Percentiles rank a stretch among this genome's conserved stretches.
Conservation (phyloP, 2,888 invertebrate genomes). For the Andrena bicolor region DNA sequence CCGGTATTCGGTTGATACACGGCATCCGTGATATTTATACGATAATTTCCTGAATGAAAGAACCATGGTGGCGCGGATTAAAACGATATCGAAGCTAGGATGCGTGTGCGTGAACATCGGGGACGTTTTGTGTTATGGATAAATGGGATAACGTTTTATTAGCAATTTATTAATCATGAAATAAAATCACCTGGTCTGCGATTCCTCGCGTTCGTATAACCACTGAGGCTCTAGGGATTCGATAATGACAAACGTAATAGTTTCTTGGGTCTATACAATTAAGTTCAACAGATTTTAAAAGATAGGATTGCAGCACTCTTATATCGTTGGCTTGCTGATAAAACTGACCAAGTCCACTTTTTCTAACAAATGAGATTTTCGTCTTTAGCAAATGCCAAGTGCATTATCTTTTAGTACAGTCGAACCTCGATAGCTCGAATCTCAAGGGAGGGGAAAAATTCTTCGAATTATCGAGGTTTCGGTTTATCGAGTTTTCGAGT, state of each 20-base stretch:
- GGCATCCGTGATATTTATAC: constrained; percentile 25
- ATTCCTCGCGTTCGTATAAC: neutral
- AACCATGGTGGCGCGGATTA: constrained; percentile 3
- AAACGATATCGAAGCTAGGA: neutral
- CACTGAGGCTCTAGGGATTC: neutral
- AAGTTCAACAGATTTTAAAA: neutral
- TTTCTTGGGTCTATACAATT: neutral
- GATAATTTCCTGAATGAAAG: constrained; percentile 22
- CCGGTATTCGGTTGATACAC: constrained; percentile 23
- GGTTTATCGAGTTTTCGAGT: too few relatives aligned
- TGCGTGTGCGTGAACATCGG: neutral
- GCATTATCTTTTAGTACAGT: too few relatives aligned
- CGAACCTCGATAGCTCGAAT: too few relatives aligned
- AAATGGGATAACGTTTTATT: constrained; percentile 8
- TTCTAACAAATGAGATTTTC: too few relatives aligned
- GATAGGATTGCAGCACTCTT: too few relatives aligned
- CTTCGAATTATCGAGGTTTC: too few relatives aligned
- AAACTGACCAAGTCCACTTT: too few relatives aligned
- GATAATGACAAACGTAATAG: too few relatives aligned
- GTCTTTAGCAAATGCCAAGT: too few relatives aligned
- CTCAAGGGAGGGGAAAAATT: too few relatives aligned
- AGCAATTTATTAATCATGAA: neutral
- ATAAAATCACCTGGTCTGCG: neutral
- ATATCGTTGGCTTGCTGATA: too few relatives aligned
- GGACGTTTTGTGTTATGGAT: neutral